These are phyloP conservation scores for Dermochelys coriacea DNA, from an alignment of 2,797 vertebrate genomes.

Conservation along the genomic window DNA sequence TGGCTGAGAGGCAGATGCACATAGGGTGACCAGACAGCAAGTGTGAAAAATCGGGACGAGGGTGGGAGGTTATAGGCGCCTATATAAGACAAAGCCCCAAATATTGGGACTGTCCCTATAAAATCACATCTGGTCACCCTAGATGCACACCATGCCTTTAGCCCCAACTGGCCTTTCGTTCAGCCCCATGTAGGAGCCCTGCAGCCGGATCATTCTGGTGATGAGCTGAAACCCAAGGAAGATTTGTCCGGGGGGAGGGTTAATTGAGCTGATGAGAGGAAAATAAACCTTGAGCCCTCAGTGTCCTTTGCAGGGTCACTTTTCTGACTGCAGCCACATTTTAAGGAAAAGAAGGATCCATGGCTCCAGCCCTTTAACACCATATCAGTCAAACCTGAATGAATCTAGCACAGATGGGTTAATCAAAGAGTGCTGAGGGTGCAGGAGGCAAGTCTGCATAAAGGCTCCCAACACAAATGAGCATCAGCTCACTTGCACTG, in stretches of 20 bases:
- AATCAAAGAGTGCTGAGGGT: fast-evolving
- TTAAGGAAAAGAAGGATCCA: background rate
- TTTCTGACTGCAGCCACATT: background rate
- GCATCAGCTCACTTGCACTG: background rate
- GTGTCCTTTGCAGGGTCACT: fast-evolving
- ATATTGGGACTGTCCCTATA: no score
- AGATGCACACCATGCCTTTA: fast-evolving
- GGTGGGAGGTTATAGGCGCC: no score
- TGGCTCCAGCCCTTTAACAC: fast-evolving
- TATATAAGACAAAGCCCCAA: no score
- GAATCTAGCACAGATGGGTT: fast-evolving
- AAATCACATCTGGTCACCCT: no score
- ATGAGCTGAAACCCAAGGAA: background rate
- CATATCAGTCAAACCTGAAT: background rate
- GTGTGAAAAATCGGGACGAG: no score
- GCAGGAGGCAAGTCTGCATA: background rate
- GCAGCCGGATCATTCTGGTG: background rate
- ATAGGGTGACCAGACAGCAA: no score
- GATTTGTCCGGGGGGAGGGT: background rate
- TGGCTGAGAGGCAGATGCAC: fast-evolving
- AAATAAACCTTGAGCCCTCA: background rate
- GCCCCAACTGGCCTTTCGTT: background rate
- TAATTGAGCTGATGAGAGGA: fast-evolving
- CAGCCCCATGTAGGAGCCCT: fast-evolving
- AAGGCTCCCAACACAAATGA: fast-evolving